A percentile compares a stretch with the other conserved stretches of the same genome.
Conservation (phyloP, 2,113 vertebrate species). For the Petrocephalus microphthalmus region DNA sequence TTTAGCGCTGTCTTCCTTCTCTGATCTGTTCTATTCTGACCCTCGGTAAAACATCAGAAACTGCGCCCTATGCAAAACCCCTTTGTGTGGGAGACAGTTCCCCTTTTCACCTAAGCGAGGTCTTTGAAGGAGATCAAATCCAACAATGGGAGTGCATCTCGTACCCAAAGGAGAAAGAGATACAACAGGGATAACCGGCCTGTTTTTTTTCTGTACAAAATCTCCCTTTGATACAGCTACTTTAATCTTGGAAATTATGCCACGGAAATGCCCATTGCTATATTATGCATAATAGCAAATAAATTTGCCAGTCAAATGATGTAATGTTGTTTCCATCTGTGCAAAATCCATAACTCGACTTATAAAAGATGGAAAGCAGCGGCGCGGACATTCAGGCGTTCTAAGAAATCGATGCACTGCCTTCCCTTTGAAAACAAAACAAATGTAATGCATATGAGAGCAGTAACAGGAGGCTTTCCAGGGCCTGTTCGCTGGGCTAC, state of each 20-base stretch:
- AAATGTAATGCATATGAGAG: slow-evolving; percentile 2
- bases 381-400: not conserved
- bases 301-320: slow-evolving; percentile 5
- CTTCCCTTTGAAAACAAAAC: not conserved
- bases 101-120: not conserved
- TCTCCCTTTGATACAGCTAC: not conserved
- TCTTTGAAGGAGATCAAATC: slow-evolving; percentile 9
- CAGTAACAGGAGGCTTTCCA: not conserved
- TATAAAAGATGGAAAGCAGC: not conserved
- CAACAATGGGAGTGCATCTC: not conserved
- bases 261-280: not conserved
- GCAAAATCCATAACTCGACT: not conserved
- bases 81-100: slow-evolving; percentile 15
- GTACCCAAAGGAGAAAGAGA: not conserved
- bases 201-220: not conserved
- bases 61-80: not conserved
- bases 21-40: not conserved
- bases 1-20: not conserved
- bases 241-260: slow-evolving; percentile 1
- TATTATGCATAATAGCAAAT: not conserved
- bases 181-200: not conserved
- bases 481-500: not conserved
- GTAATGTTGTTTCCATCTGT: not conserved
- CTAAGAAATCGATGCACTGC: slow-evolving; percentile 1
- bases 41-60: slow-evolving; percentile 8